Percentiles rank a stretch among this genome's conserved stretches.
phyloP scores from a whole-genome alignment of 2,113 vertebrate species.

The Callochromis pleurospilus region DNA sequence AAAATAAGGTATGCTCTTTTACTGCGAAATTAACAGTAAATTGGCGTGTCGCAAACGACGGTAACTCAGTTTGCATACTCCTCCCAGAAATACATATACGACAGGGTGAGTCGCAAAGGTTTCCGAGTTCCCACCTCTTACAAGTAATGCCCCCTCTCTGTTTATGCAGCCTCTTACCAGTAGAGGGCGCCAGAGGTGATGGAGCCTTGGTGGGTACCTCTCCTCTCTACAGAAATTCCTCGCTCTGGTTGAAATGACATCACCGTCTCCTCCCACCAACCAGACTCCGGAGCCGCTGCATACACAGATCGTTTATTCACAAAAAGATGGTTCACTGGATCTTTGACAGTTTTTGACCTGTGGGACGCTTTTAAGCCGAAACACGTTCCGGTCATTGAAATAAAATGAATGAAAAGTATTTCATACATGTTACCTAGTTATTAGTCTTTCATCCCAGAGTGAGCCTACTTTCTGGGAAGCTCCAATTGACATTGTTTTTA shows the following conservation, averaged over 20 bases:
- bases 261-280: constrained; percentile 31
- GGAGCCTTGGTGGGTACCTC: neutral
- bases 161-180: neutral
- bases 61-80: neutral
- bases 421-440: neutral
- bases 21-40: neutral
- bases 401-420: neutral
- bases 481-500: neutral
- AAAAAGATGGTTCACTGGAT: fast-evolving
- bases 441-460: neutral
- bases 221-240: constrained; percentile 24
- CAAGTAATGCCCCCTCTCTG: neutral
- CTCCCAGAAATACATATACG: neutral
- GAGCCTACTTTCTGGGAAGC: neutral
- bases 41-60: neutral
- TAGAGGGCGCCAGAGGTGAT: constrained; percentile 1
- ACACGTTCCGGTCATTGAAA: neutral
- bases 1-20: neutral
- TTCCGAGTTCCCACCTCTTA: neutral
- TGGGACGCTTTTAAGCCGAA: neutral
- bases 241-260: constrained; percentile 44
- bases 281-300: neutral
- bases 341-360: neutral
- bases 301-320: constrained; percentile 1
- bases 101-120: neutral